These are phyloP conservation scores for Leguminivora glycinivorella DNA, from an alignment of 1,140 invertebrate genomes.

Conservation along the genomic window DNA sequence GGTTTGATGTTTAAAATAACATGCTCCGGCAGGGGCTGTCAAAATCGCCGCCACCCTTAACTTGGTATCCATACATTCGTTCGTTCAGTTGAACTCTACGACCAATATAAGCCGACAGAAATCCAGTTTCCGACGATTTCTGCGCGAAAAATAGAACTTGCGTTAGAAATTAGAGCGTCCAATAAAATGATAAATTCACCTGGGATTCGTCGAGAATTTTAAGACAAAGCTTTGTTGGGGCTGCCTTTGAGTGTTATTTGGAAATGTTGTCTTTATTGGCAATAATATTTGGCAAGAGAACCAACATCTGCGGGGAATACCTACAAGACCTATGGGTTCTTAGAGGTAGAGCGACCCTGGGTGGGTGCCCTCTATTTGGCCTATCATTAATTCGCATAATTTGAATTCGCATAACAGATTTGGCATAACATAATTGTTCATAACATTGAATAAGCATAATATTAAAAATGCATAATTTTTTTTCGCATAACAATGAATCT, in stretches of 20 bases:
- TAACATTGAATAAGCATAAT: too few species aligned
- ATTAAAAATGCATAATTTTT: too few species aligned
- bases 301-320: neutral
- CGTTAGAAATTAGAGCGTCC: neutral
- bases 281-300: constrained; percentile 1
- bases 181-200: constrained; percentile 16
- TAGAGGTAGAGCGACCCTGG: neutral
- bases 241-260: neutral
- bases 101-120: neutral
- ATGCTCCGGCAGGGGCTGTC: too few species aligned
- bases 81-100: neutral
- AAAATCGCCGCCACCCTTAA: too few species aligned
- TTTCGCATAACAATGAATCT: too few species aligned
- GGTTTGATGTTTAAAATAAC: too few species aligned
- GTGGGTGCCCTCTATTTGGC: too few species aligned
- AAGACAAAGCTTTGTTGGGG: constrained; percentile 15
- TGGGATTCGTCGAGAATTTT: constrained; percentile 8
- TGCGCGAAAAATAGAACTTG: neutral
- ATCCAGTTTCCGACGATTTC: neutral
- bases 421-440: too few species aligned
- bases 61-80: too few species aligned
- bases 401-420: too few species aligned
- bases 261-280: neutral
- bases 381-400: too few species aligned
- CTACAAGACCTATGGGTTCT: neutral